Percentiles rank a stretch among this genome's conserved stretches.
phyloP scores from a whole-genome alignment of 2,888 invertebrate genomes.

The Platynereis dumerilii region DNA sequence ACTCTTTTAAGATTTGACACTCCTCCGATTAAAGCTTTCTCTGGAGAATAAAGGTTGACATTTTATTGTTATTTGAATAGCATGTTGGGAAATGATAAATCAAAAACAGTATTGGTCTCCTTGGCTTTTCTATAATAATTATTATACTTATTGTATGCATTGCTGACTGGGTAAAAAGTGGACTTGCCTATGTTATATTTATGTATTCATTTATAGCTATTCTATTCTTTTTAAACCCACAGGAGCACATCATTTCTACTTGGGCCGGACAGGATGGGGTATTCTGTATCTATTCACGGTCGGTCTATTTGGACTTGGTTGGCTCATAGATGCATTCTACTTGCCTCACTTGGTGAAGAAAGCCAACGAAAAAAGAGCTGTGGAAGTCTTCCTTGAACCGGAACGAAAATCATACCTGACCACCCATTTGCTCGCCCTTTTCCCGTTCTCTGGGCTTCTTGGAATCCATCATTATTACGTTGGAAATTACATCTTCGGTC shows the following conservation, averaged over 20 bases:
- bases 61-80: too few species aligned
- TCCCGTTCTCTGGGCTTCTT: slow-evolving; percentile 1
- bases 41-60: too few species aligned
- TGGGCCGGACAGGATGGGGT: slow-evolving; percentile 9
- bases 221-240: neutral
- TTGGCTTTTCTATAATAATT: too few species aligned
- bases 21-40: too few species aligned
- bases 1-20: too few species aligned
- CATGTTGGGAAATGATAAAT: too few species aligned
- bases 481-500: slow-evolving; percentile 1
- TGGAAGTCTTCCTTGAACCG: neutral
- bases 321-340: slow-evolving; percentile 6
- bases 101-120: too few species aligned
- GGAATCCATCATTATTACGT: slow-evolving; percentile 13
- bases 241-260: slow-evolving; percentile 10
- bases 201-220: too few species aligned
- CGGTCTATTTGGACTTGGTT: slow-evolving; percentile 6
- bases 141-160: too few species aligned
- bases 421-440: neutral
- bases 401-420: neutral
- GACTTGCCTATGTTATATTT: too few species aligned
- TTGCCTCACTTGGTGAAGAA: neutral
- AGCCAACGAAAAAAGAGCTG: neutral
- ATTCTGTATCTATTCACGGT: slow-evolving; percentile 9
- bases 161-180: too few species aligned